A percentile compares a stretch with the other conserved stretches of the same genome.
These are phyloP conservation scores for Cacatua alba DNA, from an alignment of 2,113 vertebrate species.

Conservation along the genomic window DNA sequence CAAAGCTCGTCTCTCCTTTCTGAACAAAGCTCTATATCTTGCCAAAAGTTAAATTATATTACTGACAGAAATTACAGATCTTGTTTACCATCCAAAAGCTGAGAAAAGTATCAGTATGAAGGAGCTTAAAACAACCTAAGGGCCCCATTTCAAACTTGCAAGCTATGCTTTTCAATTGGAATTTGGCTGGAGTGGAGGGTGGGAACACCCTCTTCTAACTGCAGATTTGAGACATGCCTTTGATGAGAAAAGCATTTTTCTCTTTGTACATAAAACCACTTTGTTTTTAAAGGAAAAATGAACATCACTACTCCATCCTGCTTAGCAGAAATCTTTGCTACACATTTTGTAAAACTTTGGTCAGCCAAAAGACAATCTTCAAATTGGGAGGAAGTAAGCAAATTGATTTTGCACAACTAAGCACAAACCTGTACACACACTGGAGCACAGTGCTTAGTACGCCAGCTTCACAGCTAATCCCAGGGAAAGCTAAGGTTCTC, in stretches of 20 bases:
- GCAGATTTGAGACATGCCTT: background rate
- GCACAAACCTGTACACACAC: background rate
- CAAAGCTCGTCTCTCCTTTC: slow-evolving; percentile 51
- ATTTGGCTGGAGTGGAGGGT: slow-evolving; percentile 5
- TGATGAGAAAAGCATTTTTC: background rate
- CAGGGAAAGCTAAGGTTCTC: background rate
- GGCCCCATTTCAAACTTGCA: background rate
- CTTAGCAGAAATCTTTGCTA: background rate
- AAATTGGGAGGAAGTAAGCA: background rate
- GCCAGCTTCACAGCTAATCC: background rate
- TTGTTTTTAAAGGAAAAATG: background rate
- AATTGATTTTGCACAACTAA: background rate
- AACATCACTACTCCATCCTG: background rate
- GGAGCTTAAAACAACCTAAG: background rate
- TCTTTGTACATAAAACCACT: background rate
- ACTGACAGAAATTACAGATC: slow-evolving; percentile 36
- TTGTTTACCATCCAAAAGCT: slow-evolving; percentile 46
- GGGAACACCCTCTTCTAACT: background rate
- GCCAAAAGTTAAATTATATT: slow-evolving; percentile 69
- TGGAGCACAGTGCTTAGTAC: background rate
- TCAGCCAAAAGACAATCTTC: background rate
- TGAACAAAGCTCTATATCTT: slow-evolving; percentile 52
- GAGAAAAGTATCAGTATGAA: slow-evolving; percentile 29
- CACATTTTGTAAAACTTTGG: background rate
- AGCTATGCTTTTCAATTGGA: slow-evolving; percentile 46